phyloP scores from a whole-genome alignment of 2,888 invertebrate species.

The Chalcis sispes region DNA sequence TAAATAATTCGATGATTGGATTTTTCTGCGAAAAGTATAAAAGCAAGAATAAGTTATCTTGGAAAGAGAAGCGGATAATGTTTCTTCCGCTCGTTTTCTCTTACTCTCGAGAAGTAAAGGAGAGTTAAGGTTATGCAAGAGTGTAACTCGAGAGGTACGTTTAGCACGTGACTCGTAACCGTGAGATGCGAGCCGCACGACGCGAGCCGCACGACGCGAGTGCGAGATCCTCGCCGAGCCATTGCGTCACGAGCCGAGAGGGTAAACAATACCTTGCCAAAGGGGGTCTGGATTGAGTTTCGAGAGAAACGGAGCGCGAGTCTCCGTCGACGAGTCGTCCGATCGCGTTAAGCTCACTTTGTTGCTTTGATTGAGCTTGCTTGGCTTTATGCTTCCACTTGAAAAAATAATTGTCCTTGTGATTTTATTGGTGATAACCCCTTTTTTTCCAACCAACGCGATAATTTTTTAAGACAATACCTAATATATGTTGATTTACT shows the following conservation, averaged over 20 bases:
- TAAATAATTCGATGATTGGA: constrained; percentile 33
- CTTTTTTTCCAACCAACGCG: too few relatives aligned
- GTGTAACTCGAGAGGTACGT: constrained; percentile 43
- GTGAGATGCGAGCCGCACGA: constrained; percentile 48
- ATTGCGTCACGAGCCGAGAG: neutral
- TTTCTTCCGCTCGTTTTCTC: too few relatives aligned
- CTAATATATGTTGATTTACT: too few relatives aligned
- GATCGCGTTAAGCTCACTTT: neutral
- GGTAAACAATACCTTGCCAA: neutral
- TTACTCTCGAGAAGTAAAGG: too few relatives aligned
- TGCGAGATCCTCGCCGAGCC: neutral
- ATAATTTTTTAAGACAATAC: too few relatives aligned
- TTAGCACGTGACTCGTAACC: constrained; percentile 66
- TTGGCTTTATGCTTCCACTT: too few relatives aligned
- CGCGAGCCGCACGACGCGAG: constrained; percentile 13
- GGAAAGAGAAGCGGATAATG: too few relatives aligned
- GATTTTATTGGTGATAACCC: too few relatives aligned
- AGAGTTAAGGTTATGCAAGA: neutral
- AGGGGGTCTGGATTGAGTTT: neutral
- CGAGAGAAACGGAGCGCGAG: neutral
- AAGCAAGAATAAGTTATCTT: too few relatives aligned
- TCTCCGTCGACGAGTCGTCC: too few relatives aligned
- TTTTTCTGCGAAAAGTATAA: neutral
- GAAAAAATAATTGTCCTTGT: too few relatives aligned
- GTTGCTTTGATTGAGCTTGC: too few relatives aligned